These are phyloP conservation scores for Drosophila pectinifera DNA, from an alignment of 1,140 invertebrate species.

Conservation along the genomic window DNA sequence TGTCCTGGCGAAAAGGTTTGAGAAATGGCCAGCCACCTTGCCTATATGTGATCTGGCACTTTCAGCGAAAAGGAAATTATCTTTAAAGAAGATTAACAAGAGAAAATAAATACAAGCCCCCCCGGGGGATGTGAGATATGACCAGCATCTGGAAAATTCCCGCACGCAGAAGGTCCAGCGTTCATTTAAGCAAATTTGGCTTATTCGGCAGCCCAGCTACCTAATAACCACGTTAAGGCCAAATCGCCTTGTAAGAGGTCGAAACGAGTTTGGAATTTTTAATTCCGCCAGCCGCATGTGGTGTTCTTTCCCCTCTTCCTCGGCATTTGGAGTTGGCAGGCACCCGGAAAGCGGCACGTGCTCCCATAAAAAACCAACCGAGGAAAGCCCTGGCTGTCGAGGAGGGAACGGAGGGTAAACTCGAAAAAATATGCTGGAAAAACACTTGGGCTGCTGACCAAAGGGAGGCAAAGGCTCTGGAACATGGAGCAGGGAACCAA, in stretches of 20 bases:
- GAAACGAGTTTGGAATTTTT: constrained; percentile 77
- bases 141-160: constrained; percentile 29
- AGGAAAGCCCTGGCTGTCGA: not conserved
- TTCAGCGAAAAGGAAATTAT: constrained; percentile 28
- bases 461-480: constrained; percentile 7
- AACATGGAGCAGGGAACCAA: constrained; percentile 8
- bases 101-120: constrained; percentile 17
- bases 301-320: not conserved
- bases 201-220: constrained; percentile 35
- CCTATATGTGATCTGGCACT: constrained; percentile 9
- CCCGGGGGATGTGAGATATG: not conserved
- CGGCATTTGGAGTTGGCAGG: not conserved
- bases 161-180: constrained; percentile 23
- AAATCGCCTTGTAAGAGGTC: constrained; percentile 70
- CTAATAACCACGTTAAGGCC: constrained; percentile 56
- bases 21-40: not conserved
- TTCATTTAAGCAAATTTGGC: constrained; percentile 59
- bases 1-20: constrained; percentile 4
- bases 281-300: constrained; percentile 60
- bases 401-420: constrained; percentile 6
- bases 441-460: constrained; percentile 46
- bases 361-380: constrained; percentile 50
- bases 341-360: constrained; percentile 47
- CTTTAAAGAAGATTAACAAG: constrained; percentile 44
- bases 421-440: constrained; percentile 48